These are phyloP conservation scores for Ips typographus DNA, from an alignment of 1,140 invertebrate species.

Conservation along the genomic window DNA sequence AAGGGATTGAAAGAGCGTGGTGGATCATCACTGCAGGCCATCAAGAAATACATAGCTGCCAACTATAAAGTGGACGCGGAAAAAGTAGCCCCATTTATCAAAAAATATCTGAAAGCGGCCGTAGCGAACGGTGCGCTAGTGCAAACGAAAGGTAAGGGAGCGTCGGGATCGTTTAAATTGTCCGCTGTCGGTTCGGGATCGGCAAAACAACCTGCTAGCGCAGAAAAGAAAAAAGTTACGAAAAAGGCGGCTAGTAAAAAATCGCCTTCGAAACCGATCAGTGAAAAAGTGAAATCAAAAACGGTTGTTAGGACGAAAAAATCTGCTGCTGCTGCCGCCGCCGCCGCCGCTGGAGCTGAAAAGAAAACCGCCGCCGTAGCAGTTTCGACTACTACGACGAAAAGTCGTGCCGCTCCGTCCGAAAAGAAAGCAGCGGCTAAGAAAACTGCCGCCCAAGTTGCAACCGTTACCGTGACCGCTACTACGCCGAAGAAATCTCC, in stretches of 20 bases:
- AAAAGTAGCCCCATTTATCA: constrained; percentile 60
- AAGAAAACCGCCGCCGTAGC: too few species aligned
- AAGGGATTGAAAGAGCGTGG: constrained; percentile 55
- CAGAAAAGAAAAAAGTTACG: too few species aligned
- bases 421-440: too few species aligned
- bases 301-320: constrained; percentile 4
- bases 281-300: constrained; percentile 10
- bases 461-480: too few species aligned
- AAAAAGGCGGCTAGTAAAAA: neutral
- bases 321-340: constrained; percentile 11
- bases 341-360: too few species aligned
- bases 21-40: constrained; percentile 58
- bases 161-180: too few species aligned
- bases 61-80: constrained; percentile 40
- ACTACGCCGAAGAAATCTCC: constrained; percentile 23
- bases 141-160: too few species aligned
- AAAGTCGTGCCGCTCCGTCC: too few species aligned
- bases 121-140: constrained; percentile 58
- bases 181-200: too few species aligned
- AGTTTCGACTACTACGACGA: too few species aligned
- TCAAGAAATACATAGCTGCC: constrained; percentile 56
- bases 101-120: constrained; percentile 61
- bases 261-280: constrained; percentile 10
- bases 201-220: too few species aligned
- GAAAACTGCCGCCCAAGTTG: too few species aligned